Base-by-base conservation (phyloP, 2,113 vertebrate genomes). In the Scatophagus argus region DNA sequence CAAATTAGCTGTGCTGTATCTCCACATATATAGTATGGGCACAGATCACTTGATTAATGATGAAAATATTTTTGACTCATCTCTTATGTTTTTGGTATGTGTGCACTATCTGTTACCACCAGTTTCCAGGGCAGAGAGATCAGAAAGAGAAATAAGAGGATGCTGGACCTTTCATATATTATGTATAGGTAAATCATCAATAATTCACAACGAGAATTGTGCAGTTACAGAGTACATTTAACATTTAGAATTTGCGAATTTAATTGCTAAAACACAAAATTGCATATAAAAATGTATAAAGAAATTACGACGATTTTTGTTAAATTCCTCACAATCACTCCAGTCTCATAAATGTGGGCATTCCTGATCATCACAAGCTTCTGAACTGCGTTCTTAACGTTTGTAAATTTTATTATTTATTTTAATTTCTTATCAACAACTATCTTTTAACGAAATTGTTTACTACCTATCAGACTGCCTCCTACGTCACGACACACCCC, bases 401-500 rank as follows among this genome's bases (percentile, higher is more conserved):
- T 41, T 73, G n/a, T 5, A 3, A 36, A 3, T 7, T 6, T 8
- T 3, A 46, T 39, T 2, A 14, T 63, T 0, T 13, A 1, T 19
- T 58, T 77, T 27, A 14, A 49, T 58, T 34, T 3, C 29, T 61
- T 13, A 5, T 46, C 46, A 60, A 46, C 38, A 47, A 21, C 49
- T 54, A 44, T 55, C n/a, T 70, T 34, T 64, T 8, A 14, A 60
- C 51, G 7, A 64, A 79, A 90, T 65, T 82, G 86, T 91, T 93
- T 87, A 89, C 88, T 63, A 84, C 58, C 65, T 65, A 66, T 31
- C 61, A 43, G 85, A 65, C 72, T 38, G 81, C 17, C 23, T 19
- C 8, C 78, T 87, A 94, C 94, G 94, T 95, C 93, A 95, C 64
- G 94, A 94, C 94, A 95, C 94, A 94, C 93, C 94, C 94, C 94